phyloP scores from a whole-genome alignment of 2,797 vertebrate species.

The Ceryle rudis region DNA sequence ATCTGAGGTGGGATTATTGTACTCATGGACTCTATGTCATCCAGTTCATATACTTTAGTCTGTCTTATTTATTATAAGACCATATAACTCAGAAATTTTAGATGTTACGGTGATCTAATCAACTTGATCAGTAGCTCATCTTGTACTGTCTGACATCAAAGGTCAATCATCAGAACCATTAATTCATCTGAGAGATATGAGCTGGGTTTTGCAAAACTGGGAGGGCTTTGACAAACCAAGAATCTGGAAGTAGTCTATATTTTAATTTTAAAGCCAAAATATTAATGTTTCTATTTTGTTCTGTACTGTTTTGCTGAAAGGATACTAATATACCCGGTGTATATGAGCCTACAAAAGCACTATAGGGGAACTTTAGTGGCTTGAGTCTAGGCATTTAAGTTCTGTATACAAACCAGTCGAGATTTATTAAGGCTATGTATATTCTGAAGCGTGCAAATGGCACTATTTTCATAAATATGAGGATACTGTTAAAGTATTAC shows the following conservation, averaged over 20 bases:
- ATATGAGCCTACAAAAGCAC: not conserved
- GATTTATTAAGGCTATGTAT: not conserved
- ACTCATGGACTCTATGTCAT: not conserved
- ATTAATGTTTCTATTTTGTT: slow-evolving; percentile 51
- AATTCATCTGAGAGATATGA: not conserved
- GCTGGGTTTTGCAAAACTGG: slow-evolving; percentile 21
- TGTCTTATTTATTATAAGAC: not conserved
- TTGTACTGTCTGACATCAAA: slow-evolving; percentile 43
- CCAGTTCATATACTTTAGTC: not conserved
- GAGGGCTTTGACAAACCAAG: not conserved
- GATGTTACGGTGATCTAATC: not conserved
- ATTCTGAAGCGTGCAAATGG: not conserved
- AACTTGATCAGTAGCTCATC: slow-evolving; percentile 4
- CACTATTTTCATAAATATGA: not conserved
- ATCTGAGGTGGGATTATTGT: not conserved
- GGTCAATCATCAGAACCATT: slow-evolving; percentile 61
- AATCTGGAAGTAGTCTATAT: not conserved
- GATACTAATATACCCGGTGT: not conserved
- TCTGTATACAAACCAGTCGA: not conserved
- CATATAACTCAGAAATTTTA: not conserved
- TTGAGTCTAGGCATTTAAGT: not conserved
- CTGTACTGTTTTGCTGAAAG: slow-evolving; percentile 31
- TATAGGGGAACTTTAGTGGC: not conserved
- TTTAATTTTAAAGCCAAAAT: not conserved
- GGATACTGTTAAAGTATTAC: not conserved